Evolutionary conservation across 2,888 invertebrate species (phyloP), one percentile per base, ranked within the genome.

Genomic region (Archaeoteleia sp.): DNA sequence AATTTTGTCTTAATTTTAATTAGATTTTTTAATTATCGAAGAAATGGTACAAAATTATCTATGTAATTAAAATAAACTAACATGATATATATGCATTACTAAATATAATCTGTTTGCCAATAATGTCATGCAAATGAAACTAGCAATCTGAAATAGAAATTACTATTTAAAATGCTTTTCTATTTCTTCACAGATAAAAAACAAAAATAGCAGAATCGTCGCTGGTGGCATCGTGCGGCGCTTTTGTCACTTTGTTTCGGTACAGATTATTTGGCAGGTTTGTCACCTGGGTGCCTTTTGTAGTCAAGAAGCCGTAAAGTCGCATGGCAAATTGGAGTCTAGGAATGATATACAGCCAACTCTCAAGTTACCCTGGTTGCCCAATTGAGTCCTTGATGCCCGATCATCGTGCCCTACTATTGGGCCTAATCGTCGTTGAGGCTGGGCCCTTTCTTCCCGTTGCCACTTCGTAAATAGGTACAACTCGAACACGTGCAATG

Each of bases 311-410:
- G 27, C 75, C 68, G 74, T 73, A 78, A 78, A 79, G 70, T 68
- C 45, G 55, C 65, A 53, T 73, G 77, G 75, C 77, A 77, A 79
- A 80, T 77, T 76, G 78, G 61, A 67, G 66, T 34, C 58, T 53
- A 48, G 14, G 39, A 54, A 54, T 77, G 71, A 76, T 77, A 75
- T 73, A 75, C 60, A 58, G 37, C 40, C 61, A 42, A 72, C 71
- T 77, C 77, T 62, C 65, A 32, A 66, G 65, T 75, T 74, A 71
- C 71, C 40, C 39, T 48, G 48, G 49, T 53, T 45, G 30, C 55
- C 43, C 57, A 54, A 60, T 60, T 54, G 53, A 48, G 49, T 34
- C 46, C 61, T 65, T 42, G 65, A 54, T 40, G 9, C 45, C 39
- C 37, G 17, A 39, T 49, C 43, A 37, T 54, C 53, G 35, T 8